Percentiles rank a stretch among this genome's conserved stretches.
Evolutionary conservation across 53 echinoderm and acorn worm species (phyloP).

Genomic region (Astropecten irregularis): DNA sequence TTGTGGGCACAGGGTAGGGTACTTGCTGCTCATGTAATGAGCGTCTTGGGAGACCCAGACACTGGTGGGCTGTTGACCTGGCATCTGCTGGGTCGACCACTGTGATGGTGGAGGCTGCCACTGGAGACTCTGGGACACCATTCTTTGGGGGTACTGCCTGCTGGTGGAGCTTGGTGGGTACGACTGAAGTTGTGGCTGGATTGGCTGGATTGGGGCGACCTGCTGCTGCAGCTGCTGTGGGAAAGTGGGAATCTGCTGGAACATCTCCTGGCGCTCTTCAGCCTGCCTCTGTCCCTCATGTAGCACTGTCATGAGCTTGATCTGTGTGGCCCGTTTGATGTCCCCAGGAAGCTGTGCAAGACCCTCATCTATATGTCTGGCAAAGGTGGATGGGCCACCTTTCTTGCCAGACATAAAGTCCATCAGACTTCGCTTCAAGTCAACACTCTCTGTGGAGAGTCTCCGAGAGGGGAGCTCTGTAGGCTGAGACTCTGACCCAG

Average conservation of each 20-base stretch:
- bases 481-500: neutral
- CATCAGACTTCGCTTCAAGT: slow-evolving; percentile 16
- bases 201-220: too few relatives aligned
- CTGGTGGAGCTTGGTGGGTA: neutral
- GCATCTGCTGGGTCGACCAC: slow-evolving; percentile 28
- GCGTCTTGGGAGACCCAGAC: slow-evolving; percentile 47
- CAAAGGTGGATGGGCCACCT: slow-evolving; percentile 28
- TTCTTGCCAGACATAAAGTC: slow-evolving; percentile 27
- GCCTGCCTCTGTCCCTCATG: slow-evolving; percentile 29
- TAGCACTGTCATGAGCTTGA: slow-evolving; percentile 28
- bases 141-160: neutral
- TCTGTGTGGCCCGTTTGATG: slow-evolving; percentile 11
- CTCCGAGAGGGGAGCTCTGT: too few relatives aligned
- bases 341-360: slow-evolving; percentile 32
- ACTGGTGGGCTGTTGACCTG: slow-evolving; percentile 22
- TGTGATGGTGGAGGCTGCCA: slow-evolving; percentile 42
- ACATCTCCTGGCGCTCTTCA: slow-evolving; percentile 8
- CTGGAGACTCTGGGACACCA: neutral
- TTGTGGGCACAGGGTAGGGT: slow-evolving; percentile 29
- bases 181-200: too few relatives aligned
- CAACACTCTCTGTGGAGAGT: slow-evolving; percentile 3
- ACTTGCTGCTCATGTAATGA: slow-evolving; percentile 50
- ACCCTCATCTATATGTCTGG: slow-evolving; percentile 28
- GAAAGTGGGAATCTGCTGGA: neutral
- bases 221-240: slow-evolving; percentile 36